These are phyloP conservation scores for Lycaena phlaeas DNA, from an alignment of 2,888 invertebrate genomes.

Conservation along the genomic window DNA sequence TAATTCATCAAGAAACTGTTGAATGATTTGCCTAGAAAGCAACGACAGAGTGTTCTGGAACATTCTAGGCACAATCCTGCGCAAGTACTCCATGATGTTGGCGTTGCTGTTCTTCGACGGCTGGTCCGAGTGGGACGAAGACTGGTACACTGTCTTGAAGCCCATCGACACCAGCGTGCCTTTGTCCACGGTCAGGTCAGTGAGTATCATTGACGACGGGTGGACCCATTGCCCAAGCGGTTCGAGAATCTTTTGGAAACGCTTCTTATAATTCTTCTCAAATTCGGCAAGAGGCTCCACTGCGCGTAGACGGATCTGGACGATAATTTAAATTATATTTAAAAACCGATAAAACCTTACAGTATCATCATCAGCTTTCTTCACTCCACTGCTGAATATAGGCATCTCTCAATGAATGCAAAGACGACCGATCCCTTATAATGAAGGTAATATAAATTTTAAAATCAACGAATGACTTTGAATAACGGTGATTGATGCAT, in stretches of 20 bases:
- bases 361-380: no score
- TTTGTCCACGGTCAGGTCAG: conserved; percentile 89
- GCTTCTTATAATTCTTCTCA: conserved; percentile 84
- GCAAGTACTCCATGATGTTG: conserved; percentile 89
- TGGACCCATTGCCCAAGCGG: conserved; percentile 86
- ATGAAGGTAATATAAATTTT: no score
- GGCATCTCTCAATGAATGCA: no score
- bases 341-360: no score
- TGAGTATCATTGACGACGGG: conserved; percentile 82
- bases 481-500: no score
- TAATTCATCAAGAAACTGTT: conserved; percentile 91
- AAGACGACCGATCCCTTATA: no score
- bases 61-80: conserved; percentile 90
- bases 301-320: conserved; percentile 81
- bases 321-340: no score
- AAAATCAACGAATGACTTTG: no score
- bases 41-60: conserved; percentile 90
- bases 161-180: conserved; percentile 84
- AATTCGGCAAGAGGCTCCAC: conserved; percentile 87
- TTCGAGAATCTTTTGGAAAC: conserved; percentile 87
- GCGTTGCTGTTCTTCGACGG: conserved; percentile 75
- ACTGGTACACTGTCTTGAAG: conserved; percentile 83
- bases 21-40: conserved; percentile 87
- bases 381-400: no score
- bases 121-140: conserved; percentile 55